Evolutionary conservation across 2,113 vertebrate species (phyloP), one percentile per base, ranked within the genome.

Genomic region (Heterochromis multidens): DNA sequence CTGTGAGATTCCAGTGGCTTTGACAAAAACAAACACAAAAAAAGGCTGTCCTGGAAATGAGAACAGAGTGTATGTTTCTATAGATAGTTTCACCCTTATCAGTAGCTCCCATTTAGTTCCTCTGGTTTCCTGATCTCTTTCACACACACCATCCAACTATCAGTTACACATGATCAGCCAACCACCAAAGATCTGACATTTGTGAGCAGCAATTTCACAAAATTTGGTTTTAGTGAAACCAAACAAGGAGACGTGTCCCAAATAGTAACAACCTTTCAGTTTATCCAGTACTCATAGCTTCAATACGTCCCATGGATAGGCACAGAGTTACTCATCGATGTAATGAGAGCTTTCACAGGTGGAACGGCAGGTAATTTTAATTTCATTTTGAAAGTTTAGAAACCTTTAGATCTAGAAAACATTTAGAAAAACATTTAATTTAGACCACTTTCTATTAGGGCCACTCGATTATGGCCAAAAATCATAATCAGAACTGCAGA

Each of bases 301-400:
- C 25, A 72, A 1, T 29, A 4, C 1, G 25, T 49, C 65, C 40
- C 5, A 1, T 1, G 63, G n/a, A 43, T 25, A 37, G 2, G 5
- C 37, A 27, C 65, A 0, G 23, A 29, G 23, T 46, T 6, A 70
- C 16, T 31, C 6, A 3, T 23, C 2, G 17, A 74, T 52, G 37
- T 25, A 11, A 7, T 46, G 25, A 72, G 9, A 27, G 52, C 40
- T 72, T 49, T 12, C 49, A 52, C 17, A 13, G 10, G 52, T 74
- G 10, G 0, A 0, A 17, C 3, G 3, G 25, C 67, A 19, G 40
- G 17, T 21, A 0, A 52, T 27, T 31, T 52, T 3, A 6, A 21
- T 74, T 74, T 74, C 33, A 54, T 52, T 74, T 74, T 52, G 17
- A 52, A 72, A 72, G 19, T 72, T 72, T 46, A 46, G 43, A 46